A percentile compares a stretch with the other conserved stretches of the same genome.
Conservation (phyloP, 2,888 invertebrate species). For the Mesorhabditis sp. region DNA sequence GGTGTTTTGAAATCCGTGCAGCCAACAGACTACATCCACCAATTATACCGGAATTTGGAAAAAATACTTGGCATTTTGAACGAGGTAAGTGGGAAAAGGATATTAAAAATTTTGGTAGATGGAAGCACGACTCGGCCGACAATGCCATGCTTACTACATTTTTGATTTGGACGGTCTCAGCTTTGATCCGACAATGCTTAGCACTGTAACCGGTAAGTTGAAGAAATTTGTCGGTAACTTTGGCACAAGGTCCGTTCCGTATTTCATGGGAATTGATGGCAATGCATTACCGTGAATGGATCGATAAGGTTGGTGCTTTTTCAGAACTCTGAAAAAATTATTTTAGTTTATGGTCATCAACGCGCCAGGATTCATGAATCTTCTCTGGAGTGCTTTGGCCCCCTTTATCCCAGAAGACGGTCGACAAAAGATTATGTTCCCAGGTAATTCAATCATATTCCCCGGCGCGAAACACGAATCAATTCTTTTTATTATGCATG, state of each 20-base stretch:
- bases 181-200: slow-evolving; percentile 32
- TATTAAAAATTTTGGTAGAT: slow-evolving; percentile 58
- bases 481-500: too few species aligned
- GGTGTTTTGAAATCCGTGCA: slow-evolving; percentile 41
- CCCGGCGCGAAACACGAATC: background rate
- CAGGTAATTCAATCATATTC: slow-evolving; percentile 13
- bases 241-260: slow-evolving; percentile 26
- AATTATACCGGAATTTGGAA: slow-evolving; percentile 33
- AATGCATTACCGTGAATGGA: slow-evolving; percentile 37
- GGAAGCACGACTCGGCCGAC: slow-evolving; percentile 58
- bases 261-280: slow-evolving; percentile 40
- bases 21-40: slow-evolving; percentile 41
- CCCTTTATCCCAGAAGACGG: slow-evolving; percentile 36
- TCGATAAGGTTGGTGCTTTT: slow-evolving; percentile 22
- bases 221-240: background rate
- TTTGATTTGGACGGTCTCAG: slow-evolving; percentile 37
- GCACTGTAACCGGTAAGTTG: slow-evolving; percentile 26
- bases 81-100: slow-evolving; percentile 59
- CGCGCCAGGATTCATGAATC: slow-evolving; percentile 37
- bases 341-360: slow-evolving; percentile 39
- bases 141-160: slow-evolving; percentile 37
- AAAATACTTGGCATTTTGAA: slow-evolving; percentile 25
- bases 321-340: background rate
- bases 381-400: slow-evolving; percentile 31
- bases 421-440: slow-evolving; percentile 25